Evolutionary conservation across 2,888 invertebrate species (phyloP), one percentile per base, ranked within the genome.

Genomic region (Lasioglossum lativentre): DNA sequence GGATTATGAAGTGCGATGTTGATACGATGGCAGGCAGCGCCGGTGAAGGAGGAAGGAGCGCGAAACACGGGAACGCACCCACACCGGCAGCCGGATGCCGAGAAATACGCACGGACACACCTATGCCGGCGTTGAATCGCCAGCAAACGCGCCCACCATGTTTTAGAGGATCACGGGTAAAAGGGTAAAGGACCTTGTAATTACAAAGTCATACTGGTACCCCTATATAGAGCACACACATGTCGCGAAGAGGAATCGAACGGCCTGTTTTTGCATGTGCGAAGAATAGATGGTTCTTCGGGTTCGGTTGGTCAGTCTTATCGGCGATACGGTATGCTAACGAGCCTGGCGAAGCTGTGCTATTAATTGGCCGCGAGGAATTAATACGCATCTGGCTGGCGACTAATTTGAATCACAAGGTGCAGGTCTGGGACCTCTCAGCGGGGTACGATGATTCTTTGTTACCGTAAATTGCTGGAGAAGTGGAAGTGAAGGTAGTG

Each of bases 1-100:
- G 93, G 92, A 91, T 92, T 94, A 93, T 93, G 93, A 94, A 93
- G 93, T 93, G 93, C 94, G 93, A 93, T 93, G 93, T 93, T 92
- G 93, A 92, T 92, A 90, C 91, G 93, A 93, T 93, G 93, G 93
- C 90, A 89, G 82, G 85, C 87, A 86, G 89, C 86, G 89, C 86
- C 83, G 89, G 90, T 82, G 90, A 88, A 91, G 89, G 90, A 87
- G 90, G 90, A 90, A 90, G 88, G 88, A 86, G 81, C 84, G 88
- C 90, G 89, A 88, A 89, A 88, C 89, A 89, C 84, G 70, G 83
- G 82, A 81, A 88, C 86, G 80, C 86, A 86, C 87, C 85, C 82
- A 88, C 87, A 87, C 85, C 42, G 72, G 10, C 70, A 72, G 30
- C 42, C 76, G 78, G 73, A 83, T 66, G 34, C 80, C 75, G 68